A percentile compares a stretch with the other conserved stretches of the same genome.
Conservation (phyloP, 2,888 invertebrate species). For the Zootermopsis nevadensis region DNA sequence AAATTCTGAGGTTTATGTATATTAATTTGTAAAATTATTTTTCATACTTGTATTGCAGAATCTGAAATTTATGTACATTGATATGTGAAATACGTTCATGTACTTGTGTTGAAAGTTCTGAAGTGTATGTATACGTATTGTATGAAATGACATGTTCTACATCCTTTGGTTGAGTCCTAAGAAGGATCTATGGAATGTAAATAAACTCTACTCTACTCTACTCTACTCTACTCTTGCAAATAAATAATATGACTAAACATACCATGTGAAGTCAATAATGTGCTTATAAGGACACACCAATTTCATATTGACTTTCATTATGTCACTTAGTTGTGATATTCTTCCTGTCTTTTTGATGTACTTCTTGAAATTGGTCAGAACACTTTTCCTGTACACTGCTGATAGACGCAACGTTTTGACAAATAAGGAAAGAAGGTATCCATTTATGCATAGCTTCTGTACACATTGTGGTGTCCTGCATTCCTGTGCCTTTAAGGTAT, state of each 20-base stretch:
- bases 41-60: too few species aligned
- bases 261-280: conserved; percentile 79
- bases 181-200: too few species aligned
- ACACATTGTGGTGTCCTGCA: neutral
- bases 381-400: conserved; percentile 55
- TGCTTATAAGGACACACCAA: conserved; percentile 70
- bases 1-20: too few species aligned
- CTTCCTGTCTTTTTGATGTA: neutral
- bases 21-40: too few species aligned
- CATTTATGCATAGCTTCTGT: conserved; percentile 56
- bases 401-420: conserved; percentile 58
- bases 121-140: too few species aligned
- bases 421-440: conserved; percentile 56
- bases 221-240: too few species aligned
- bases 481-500: neutral
- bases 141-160: too few species aligned
- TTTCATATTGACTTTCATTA: conserved; percentile 59
- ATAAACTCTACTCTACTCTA: too few species aligned
- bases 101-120: too few species aligned
- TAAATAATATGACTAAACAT: conserved; percentile 57
- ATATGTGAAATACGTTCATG: too few species aligned
- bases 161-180: too few species aligned
- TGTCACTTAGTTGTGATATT: neutral
- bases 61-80: too few species aligned
- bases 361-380: conserved; percentile 50